Conservation (phyloP, 1,140 invertebrate species). For the Drosophila equinoxialis region DNA sequence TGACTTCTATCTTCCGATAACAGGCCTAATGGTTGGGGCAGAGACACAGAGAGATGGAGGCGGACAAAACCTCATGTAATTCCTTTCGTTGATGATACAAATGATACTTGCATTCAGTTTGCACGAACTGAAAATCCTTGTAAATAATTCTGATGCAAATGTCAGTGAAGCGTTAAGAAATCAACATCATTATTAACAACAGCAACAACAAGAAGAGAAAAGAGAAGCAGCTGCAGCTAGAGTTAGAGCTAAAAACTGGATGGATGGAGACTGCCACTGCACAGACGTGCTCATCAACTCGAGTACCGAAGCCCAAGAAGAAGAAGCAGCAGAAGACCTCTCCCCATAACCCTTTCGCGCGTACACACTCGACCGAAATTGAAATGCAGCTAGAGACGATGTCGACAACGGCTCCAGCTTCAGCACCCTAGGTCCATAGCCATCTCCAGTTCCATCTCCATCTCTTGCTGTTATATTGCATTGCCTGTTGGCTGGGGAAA, state of each 20-base stretch:
- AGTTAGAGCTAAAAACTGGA: conserved; percentile 20
- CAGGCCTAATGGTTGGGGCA: conserved; percentile 33
- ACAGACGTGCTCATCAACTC: conserved; percentile 60
- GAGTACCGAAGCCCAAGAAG: conserved; percentile 50
- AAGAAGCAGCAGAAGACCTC: conserved; percentile 17
- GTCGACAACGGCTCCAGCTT: not conserved
- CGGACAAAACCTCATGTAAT: conserved; percentile 7
- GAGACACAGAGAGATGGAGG: conserved; percentile 11
- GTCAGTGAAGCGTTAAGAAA: conserved; percentile 65
- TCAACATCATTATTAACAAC: conserved; percentile 66
- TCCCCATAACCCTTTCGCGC: conserved; percentile 28
- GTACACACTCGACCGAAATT: conserved; percentile 63
- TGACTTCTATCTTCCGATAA: conserved; percentile 37
- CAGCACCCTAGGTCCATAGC: not conserved
- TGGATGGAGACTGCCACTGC: conserved; percentile 18
- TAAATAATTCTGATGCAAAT: conserved; percentile 64
- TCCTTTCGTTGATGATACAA: not conserved
- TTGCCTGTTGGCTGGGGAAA: not conserved
- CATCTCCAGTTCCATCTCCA: not conserved
- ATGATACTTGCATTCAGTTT: conserved; percentile 55
- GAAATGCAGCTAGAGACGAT: conserved; percentile 47
- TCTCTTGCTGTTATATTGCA: not conserved
- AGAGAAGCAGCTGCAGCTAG: conserved; percentile 41
- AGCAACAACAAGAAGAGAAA: conserved; percentile 38
- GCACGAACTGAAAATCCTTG: conserved; percentile 49